phyloP scores from a whole-genome alignment of 2,113 vertebrate genomes.

The Rhinopithecus roxellana region DNA sequence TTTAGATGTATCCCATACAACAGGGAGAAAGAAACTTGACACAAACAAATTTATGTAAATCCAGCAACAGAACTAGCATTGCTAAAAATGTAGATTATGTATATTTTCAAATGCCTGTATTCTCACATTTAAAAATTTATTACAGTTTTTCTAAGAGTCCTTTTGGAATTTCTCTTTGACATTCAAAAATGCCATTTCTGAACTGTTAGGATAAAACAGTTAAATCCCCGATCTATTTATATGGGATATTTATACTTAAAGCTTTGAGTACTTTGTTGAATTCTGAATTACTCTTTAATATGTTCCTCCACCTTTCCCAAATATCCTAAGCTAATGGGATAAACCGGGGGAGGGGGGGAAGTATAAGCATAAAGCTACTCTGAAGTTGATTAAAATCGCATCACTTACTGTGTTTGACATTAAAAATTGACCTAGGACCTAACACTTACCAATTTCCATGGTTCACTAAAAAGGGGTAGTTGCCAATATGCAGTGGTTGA shows the following conservation, averaged over 20 bases:
- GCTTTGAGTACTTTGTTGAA: slow-evolving; percentile 13
- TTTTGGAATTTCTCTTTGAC: slow-evolving; percentile 13
- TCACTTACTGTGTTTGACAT: not conserved
- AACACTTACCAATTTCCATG: not conserved
- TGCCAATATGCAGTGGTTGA: slow-evolving; percentile 23
- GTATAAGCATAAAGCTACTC: not conserved
- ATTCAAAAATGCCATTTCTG: slow-evolving; percentile 28
- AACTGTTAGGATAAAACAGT: not conserved
- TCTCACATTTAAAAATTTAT: not conserved
- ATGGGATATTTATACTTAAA: not conserved
- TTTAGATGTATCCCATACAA: not conserved
- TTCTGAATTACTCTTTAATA: not conserved
- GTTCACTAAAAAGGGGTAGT: slow-evolving; percentile 10
- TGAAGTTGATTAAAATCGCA: slow-evolving; percentile 15
- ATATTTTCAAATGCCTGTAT: not conserved
- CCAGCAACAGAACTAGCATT: not conserved
- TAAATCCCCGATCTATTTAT: not conserved
- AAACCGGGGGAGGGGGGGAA: not conserved
- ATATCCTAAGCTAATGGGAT: not conserved
- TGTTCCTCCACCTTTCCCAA: not conserved
- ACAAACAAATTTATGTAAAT: not conserved
- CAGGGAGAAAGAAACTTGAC: not conserved
- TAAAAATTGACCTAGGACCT: not conserved
- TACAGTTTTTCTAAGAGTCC: not conserved
- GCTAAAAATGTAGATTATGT: not conserved